Conservation (phyloP, 1,140 invertebrate species). For the Drosophila fuyamai region DNA sequence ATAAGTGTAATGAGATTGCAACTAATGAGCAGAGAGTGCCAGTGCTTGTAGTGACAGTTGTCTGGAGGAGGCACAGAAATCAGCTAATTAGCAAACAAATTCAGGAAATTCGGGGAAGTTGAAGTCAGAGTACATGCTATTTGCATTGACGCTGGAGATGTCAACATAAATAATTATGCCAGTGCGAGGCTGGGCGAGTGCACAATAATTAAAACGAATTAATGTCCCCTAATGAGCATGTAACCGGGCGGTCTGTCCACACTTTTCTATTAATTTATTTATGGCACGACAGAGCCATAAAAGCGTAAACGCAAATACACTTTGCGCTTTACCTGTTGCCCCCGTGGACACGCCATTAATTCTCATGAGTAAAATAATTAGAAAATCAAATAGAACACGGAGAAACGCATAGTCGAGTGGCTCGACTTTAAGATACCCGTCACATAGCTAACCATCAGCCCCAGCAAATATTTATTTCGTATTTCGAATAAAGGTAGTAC, state of each 20-base stretch:
- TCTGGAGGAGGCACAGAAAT: not conserved
- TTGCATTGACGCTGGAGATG: not conserved
- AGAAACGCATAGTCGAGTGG: no score
- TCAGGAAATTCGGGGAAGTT: slow-evolving; percentile 4
- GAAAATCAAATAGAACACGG: slow-evolving; percentile 67
- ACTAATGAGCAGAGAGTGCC: slow-evolving; percentile 18
- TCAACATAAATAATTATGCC: slow-evolving; percentile 49
- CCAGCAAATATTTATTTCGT: no score
- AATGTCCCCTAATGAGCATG: slow-evolving; percentile 56
- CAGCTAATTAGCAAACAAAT: slow-evolving; percentile 30
- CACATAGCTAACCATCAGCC: no score
- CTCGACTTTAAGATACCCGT: no score
- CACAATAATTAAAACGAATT: slow-evolving; percentile 65
- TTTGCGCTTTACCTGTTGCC: slow-evolving; percentile 62
- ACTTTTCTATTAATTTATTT: slow-evolving; percentile 61
- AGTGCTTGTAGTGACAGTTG: not conserved
- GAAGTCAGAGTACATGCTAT: not conserved
- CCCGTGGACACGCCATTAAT: slow-evolving; percentile 56
- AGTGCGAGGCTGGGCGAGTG: slow-evolving; percentile 30
- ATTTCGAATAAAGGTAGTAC: no score
- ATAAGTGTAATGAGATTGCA: slow-evolving; percentile 1
- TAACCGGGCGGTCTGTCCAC: slow-evolving; percentile 6
- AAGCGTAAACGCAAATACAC: slow-evolving; percentile 17
- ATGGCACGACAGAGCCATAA: slow-evolving; percentile 25
- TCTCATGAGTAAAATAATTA: slow-evolving; percentile 82